Base-by-base conservation (phyloP, 2,113 vertebrate species). In the Seriola dumerili region DNA sequence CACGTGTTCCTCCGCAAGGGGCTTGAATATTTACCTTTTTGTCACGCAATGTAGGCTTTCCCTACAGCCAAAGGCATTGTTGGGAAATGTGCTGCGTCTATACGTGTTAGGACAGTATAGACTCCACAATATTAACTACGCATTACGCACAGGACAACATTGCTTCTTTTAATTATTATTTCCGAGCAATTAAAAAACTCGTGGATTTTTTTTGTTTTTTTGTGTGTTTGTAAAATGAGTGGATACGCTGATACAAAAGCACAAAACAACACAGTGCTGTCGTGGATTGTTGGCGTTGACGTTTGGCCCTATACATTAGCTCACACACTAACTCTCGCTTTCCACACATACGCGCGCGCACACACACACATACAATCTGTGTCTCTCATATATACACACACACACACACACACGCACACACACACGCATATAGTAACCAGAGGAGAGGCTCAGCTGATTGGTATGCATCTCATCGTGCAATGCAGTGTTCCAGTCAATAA, bases 1-100 rank as follows among this genome's bases (percentile, higher is more conserved):
- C 92, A 95, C 94, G 93, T 95, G 93, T 75, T 90, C 72, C 70
- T 82, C 74, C 90, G 78, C 86, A 89, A 90, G 83, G 83, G 87
- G 86, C 84, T 87, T 94, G 93, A 90, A 94, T 94, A 93, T 93
- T 93, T 94, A 94, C 92, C 92, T 93, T 92, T 82, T 89, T 88
- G 90, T 94, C 93, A 95, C 91, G 92, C 93, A 91, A 93, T 81
- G 80, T 84, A 83, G 57, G 83, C 58, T 86, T 84, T 75, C 54
- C 79, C 50, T 83, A 75, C 64, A 89, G 48, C 64, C 25, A 59
- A 40, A 9, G 16, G 40, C 66, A 42, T 73, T 71, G 64, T 82
- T n/a, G 12, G 13, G 57, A 46, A 69, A 57, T 17, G 25, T 52
- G 32, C 21, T 36, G 72, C 52, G 25, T 67, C 66, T 62, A 69